Percentiles rank a stretch among this genome's conserved stretches.
Conservation (phyloP, 2,113 vertebrate genomes). For the Osmerus eperlanus region DNA sequence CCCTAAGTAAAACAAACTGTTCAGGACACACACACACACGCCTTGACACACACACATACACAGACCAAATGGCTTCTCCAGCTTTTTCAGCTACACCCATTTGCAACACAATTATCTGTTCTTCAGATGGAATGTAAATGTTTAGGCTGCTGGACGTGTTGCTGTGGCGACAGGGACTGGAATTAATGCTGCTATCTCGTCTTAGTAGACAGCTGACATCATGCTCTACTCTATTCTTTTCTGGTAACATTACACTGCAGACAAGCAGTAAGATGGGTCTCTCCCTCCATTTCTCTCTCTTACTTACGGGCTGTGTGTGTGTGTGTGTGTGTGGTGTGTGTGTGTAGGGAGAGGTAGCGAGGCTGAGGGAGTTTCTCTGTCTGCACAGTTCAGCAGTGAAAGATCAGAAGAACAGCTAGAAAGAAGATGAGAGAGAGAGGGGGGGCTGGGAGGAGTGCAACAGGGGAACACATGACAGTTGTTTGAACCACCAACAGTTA, state of each 20-base stretch:
- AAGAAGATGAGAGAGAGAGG: not conserved
- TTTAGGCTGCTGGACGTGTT: slow-evolving; percentile 17
- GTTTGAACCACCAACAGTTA: no score
- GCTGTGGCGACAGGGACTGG: no score
- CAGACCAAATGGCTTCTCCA: slow-evolving; percentile 29
- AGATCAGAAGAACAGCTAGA: not conserved
- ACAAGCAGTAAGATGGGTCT: slow-evolving; percentile 29
- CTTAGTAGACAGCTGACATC: no score
- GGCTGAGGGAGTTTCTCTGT: no score
- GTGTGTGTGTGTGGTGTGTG: not conserved
- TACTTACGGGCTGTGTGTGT: slow-evolving; percentile 5
- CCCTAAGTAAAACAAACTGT: slow-evolving; percentile 57
- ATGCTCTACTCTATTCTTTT: no score
- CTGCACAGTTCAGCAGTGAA: no score
- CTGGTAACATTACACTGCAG: slow-evolving; percentile 10
- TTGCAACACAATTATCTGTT: slow-evolving; percentile 52
- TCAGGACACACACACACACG: slow-evolving; percentile 15
- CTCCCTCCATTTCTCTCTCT: slow-evolving; percentile 18
- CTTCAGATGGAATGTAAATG: slow-evolving; percentile 52
- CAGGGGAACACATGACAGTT: slow-evolving; percentile 2
- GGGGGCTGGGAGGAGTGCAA: not conserved
- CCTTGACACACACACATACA: slow-evolving; percentile 28
- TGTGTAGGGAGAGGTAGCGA: no score
- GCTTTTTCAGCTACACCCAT: slow-evolving; percentile 36
- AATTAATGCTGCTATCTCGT: no score